A percentile compares a stretch with the other conserved stretches of the same genome.
These are phyloP conservation scores for Linyphia triangularis DNA, from an alignment of 2,888 invertebrate species.

Conservation along the genomic window DNA sequence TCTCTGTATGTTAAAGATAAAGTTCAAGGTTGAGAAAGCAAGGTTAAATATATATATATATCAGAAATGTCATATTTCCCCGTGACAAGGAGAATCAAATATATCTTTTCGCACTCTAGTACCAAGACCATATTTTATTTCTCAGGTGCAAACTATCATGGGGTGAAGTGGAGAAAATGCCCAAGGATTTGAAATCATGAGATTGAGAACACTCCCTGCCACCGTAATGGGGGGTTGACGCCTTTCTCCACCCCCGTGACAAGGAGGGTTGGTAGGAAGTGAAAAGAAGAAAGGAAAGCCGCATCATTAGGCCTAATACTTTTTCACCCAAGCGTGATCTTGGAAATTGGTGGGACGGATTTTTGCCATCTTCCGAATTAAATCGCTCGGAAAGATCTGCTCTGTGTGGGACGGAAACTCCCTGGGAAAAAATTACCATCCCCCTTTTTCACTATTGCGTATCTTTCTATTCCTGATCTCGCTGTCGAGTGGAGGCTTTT, in stretches of 20 bases:
- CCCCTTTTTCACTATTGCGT: conserved; percentile 40
- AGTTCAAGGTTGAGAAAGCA: too few relatives aligned
- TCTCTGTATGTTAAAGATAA: too few relatives aligned
- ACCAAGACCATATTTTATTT: not conserved
- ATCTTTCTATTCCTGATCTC: not conserved
- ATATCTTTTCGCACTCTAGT: too few relatives aligned
- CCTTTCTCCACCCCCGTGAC: not conserved
- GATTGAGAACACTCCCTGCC: not conserved
- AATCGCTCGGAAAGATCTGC: conserved; percentile 63
- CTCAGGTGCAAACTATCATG: not conserved
- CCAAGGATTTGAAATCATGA: conserved; percentile 13
- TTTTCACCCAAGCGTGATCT: conserved; percentile 23
- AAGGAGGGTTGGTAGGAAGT: not conserved
- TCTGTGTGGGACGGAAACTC: conserved; percentile 18
- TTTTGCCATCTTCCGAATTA: conserved; percentile 56
- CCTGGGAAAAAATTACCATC: conserved; percentile 5
- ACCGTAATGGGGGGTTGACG: conserved; percentile 30
- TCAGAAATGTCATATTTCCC: too few relatives aligned
- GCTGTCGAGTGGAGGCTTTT: conserved; percentile 2
- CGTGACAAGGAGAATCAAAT: too few relatives aligned
- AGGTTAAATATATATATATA: too few relatives aligned
- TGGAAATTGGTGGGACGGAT: conserved; percentile 62
- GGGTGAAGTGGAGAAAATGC: not conserved
- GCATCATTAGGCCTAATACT: conserved; percentile 68
- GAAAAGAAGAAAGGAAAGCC: conserved; percentile 47